Percentiles rank a stretch among this genome's conserved stretches.
Evolutionary conservation across 92 coral and sea anemone genomes (phyloP).

Genomic region (Porites evermanni): DNA sequence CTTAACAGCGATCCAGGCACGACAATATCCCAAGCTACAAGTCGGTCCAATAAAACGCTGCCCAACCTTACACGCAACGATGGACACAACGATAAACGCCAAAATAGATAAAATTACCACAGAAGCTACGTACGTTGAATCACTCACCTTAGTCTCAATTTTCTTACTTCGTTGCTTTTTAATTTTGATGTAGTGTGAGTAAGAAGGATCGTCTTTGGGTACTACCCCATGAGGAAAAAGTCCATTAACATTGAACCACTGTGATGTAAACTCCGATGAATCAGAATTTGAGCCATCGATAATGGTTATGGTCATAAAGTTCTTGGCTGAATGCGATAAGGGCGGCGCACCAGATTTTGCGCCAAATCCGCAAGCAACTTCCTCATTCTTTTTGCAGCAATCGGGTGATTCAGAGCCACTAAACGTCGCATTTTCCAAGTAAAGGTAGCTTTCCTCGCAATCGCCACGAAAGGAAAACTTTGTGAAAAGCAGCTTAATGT

Average conservation of each 20-base stretch:
- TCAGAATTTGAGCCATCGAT: neutral
- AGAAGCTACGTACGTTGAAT: conserved; percentile 25
- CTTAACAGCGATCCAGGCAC: conserved; percentile 21
- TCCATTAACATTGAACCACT: conserved; percentile 44
- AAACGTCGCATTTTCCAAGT: conserved; percentile 37
- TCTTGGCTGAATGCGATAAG: conserved; percentile 15
- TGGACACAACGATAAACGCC: conserved; percentile 2
- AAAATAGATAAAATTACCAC: conserved; percentile 14
- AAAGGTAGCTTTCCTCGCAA: conserved; percentile 19
- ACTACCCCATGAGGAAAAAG: conserved; percentile 30
- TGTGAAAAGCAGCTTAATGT: conserved; percentile 28
- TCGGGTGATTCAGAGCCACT: neutral
- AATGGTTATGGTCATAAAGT: conserved; percentile 24
- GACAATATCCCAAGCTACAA: conserved; percentile 32
- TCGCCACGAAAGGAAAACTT: conserved; percentile 15
- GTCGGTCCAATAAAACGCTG: conserved; percentile 21
- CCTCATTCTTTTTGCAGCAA: conserved; percentile 13
- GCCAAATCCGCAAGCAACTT: conserved; percentile 37
- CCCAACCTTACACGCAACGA: conserved; percentile 32
- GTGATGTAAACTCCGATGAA: conserved; percentile 11
- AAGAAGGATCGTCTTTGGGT: conserved; percentile 29
- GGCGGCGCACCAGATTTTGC: conserved; percentile 18
- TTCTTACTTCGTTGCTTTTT: neutral
- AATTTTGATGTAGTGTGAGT: neutral
- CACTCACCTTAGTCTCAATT: neutral